Percentiles rank a stretch among this genome's conserved stretches.
phyloP scores from a whole-genome alignment of 1,140 invertebrate species.

The Ericerus pela region DNA sequence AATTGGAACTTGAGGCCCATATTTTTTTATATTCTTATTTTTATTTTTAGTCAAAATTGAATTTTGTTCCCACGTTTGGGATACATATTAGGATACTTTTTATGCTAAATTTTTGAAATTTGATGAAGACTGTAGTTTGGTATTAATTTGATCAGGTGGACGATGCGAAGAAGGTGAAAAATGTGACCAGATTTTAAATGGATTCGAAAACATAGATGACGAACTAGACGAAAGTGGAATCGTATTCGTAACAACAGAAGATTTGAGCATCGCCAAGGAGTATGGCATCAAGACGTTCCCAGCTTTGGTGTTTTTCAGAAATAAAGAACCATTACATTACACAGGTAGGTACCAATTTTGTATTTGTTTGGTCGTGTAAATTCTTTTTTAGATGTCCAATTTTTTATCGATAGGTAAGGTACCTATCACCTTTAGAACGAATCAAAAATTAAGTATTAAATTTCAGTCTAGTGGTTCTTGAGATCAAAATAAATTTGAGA shows the following conservation, averaged over 20 bases:
- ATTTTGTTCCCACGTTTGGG: too few species aligned
- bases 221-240: slow-evolving; percentile 85
- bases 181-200: slow-evolving; percentile 67
- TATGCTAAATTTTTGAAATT: neutral
- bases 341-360: slow-evolving; percentile 33
- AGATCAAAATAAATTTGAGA: too few species aligned
- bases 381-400: slow-evolving; percentile 14
- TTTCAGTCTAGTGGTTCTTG: neutral
- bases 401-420: neutral
- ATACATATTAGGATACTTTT: neutral
- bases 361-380: slow-evolving; percentile 6
- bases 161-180: slow-evolving; percentile 72
- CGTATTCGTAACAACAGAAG: slow-evolving; percentile 84
- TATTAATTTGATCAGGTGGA: slow-evolving; percentile 51
- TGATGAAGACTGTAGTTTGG: too few species aligned
- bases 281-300: slow-evolving; percentile 72
- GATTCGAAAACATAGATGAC: slow-evolving; percentile 85
- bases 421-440: neutral
- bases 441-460: neutral
- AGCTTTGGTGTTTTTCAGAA: slow-evolving; percentile 75
- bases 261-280: slow-evolving; percentile 63
- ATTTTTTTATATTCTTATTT: too few species aligned
- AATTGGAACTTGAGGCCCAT: too few species aligned
- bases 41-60: too few species aligned
- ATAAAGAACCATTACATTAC: slow-evolving; percentile 67